Percentiles rank a stretch among this genome's conserved stretches.
These are phyloP conservation scores for Lytechinus variegatus DNA, from an alignment of 35 echinoderm and acorn worm species.

Conservation along the genomic window DNA sequence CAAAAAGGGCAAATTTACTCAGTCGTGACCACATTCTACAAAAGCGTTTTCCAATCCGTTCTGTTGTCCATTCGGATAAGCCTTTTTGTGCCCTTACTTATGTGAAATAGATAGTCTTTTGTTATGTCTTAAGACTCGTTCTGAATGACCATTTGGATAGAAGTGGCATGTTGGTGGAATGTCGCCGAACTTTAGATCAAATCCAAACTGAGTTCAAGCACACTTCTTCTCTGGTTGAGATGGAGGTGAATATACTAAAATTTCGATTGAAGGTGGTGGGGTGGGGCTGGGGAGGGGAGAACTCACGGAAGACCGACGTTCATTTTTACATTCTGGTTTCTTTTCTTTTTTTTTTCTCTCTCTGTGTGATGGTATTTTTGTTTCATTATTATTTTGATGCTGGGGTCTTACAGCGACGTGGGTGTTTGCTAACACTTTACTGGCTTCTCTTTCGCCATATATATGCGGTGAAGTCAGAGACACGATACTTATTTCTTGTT, in stretches of 20 bases:
- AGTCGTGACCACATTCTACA: constrained; percentile 17
- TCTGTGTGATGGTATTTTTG: too few relatives aligned
- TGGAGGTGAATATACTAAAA: neutral
- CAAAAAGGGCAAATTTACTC: neutral
- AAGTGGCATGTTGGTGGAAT: neutral
- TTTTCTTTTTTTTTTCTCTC: too few relatives aligned
- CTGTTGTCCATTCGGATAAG: neutral
- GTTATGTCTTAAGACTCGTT: neutral
- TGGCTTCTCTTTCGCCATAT: neutral
- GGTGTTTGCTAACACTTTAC: neutral
- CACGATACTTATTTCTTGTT: neutral
- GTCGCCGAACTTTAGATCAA: neutral
- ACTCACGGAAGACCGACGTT: too few relatives aligned
- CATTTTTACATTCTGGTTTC: too few relatives aligned
- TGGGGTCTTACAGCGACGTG: neutral
- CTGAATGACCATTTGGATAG: neutral
- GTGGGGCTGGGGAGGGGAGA: too few relatives aligned
- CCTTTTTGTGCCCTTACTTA: neutral
- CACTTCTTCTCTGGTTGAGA: neutral
- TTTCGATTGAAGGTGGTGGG: too few relatives aligned
- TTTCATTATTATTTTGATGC: too few relatives aligned
- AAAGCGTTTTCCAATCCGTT: neutral
- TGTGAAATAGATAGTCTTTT: neutral
- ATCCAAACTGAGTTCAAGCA: neutral
- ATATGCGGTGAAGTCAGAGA: neutral